A percentile compares a stretch with the other conserved stretches of the same genome.
Conservation (phyloP, 2,888 invertebrate genomes). For the Ennomos quercinarius region DNA sequence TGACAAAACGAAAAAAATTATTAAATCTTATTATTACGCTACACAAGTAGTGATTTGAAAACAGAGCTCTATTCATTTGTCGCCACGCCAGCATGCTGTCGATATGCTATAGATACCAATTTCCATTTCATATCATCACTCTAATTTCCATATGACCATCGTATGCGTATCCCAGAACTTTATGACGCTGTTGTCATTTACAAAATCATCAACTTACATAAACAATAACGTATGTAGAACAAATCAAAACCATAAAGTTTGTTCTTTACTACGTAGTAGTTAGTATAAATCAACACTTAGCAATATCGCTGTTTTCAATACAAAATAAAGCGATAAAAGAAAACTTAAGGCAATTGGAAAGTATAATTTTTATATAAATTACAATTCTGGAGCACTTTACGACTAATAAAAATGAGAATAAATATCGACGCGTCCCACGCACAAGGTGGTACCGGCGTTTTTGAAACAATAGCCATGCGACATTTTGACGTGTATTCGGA, state of each 20-base stretch:
- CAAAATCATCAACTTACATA: conserved; percentile 26
- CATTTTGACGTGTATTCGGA: conserved; percentile 45
- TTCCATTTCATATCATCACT: neutral
- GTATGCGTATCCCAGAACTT: conserved; percentile 10
- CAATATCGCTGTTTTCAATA: conserved; percentile 38
- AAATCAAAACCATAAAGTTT: conserved; percentile 34
- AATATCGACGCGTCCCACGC: conserved; percentile 53
- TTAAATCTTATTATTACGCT: no score
- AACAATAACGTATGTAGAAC: conserved; percentile 32
- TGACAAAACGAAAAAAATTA: no score
- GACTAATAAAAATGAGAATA: conserved; percentile 53
- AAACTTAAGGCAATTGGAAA: conserved; percentile 41
- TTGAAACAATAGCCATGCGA: conserved; percentile 49
- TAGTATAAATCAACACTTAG: conserved; percentile 41
- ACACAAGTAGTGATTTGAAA: no score
- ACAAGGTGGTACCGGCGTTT: conserved; percentile 27
- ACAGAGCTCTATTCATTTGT: no score
- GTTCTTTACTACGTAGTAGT: conserved; percentile 32
- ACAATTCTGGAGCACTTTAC: conserved; percentile 43
- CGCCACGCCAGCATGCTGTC: no score
- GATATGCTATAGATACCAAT: neutral
- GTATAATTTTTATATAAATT: conserved; percentile 48
- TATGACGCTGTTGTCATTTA: conserved; percentile 24
- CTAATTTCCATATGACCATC: conserved; percentile 6
- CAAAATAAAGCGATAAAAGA: conserved; percentile 51